These are phyloP conservation scores for Microplitis deprimator DNA, from an alignment of 2,888 invertebrate species.

Conservation along the genomic window DNA sequence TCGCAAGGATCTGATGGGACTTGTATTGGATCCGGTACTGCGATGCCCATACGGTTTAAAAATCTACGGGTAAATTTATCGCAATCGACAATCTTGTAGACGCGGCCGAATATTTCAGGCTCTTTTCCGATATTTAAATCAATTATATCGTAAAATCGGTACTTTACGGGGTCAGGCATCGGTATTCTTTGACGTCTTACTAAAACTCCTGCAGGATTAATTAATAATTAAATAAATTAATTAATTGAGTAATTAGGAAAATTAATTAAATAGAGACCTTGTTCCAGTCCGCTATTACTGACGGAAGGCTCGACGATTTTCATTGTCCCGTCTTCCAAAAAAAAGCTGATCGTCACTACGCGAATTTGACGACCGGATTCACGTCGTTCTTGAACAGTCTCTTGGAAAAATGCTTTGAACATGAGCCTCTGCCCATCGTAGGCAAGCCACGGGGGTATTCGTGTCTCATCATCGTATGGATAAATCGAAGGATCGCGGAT, in stretches of 20 bases:
- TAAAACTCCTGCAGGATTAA: conserved; percentile 77
- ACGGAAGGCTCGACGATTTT: conserved; percentile 87
- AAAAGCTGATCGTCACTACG: conserved; percentile 87
- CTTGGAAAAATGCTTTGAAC: conserved; percentile 86
- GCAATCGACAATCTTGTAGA: conserved; percentile 86
- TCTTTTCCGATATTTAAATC: conserved; percentile 90
- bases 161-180: conserved; percentile 80
- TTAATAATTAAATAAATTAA: background rate
- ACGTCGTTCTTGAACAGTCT: conserved; percentile 82
- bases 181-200: conserved; percentile 88
- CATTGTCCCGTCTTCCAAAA: conserved; percentile 92
- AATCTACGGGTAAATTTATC: conserved; percentile 91
- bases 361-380: conserved; percentile 80
- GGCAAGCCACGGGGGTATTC: conserved; percentile 87
- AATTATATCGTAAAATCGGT: conserved; percentile 85
- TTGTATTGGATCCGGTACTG: conserved; percentile 81
- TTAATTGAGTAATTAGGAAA: conserved; percentile 1
- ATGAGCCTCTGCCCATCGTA: conserved; percentile 88
- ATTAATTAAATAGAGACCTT: conserved; percentile 75
- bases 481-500: conserved; percentile 80
- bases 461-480: conserved; percentile 82
- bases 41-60: conserved; percentile 86
- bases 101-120: conserved; percentile 85
- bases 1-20: conserved; percentile 72
- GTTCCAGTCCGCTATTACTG: conserved; percentile 87